These are phyloP conservation scores for Trissolcus brochymenae DNA, from an alignment of 2,888 invertebrate species.

Conservation along the genomic window DNA sequence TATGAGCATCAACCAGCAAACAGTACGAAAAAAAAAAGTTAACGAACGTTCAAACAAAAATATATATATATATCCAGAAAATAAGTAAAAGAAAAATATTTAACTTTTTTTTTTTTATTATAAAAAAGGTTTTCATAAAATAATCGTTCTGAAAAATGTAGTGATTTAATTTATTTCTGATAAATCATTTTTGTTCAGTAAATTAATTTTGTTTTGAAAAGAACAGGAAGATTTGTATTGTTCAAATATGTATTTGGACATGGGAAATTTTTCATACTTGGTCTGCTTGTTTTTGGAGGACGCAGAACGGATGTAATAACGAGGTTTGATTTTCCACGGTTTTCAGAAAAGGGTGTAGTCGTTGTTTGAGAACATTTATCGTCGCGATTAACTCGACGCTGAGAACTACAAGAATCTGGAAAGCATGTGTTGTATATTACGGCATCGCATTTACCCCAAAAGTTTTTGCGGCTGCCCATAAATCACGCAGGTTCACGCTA, in stretches of 20 bases:
- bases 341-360: constrained; percentile 14
- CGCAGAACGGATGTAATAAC: constrained; percentile 20
- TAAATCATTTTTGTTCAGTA: too few species aligned
- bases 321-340: constrained; percentile 24
- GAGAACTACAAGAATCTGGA: constrained; percentile 35
- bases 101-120: too few species aligned
- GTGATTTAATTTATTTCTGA: too few species aligned
- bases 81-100: too few species aligned
- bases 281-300: constrained; percentile 7
- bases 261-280: constrained; percentile 1
- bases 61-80: too few species aligned
- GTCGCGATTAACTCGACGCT: constrained; percentile 26
- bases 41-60: too few species aligned
- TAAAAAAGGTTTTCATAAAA: too few species aligned
- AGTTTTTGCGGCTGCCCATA: constrained; percentile 18
- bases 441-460: constrained; percentile 10
- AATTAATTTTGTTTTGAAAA: too few species aligned
- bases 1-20: constrained; percentile 1
- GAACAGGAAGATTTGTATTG: too few species aligned
- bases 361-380: constrained; percentile 22
- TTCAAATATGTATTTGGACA: not conserved
- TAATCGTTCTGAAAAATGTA: too few species aligned
- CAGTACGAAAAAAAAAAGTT: not conserved
- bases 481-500: constrained; percentile 25
- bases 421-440: constrained; percentile 20